Conservation (phyloP, 2,888 invertebrate genomes). For the Napeogenes sylphis region DNA sequence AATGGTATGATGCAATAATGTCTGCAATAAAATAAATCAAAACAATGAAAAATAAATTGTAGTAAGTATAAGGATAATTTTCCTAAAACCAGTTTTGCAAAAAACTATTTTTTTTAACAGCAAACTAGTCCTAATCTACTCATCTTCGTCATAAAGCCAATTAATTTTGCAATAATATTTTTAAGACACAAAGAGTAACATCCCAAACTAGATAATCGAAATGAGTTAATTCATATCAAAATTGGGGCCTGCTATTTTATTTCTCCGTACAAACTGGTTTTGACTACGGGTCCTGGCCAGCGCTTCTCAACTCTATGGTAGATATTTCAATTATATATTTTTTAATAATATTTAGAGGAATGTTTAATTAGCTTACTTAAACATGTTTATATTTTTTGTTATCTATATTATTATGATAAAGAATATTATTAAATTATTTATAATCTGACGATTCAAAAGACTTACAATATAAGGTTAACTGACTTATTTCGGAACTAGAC, state of each 20-base stretch:
- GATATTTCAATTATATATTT: background rate
- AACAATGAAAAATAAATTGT: no score
- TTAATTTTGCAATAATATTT: background rate
- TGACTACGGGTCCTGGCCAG: constrained; percentile 50
- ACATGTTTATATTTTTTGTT: no score
- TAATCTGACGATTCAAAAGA: no score
- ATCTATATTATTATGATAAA: no score
- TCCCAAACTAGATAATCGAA: constrained; percentile 35
- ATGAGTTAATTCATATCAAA: constrained; percentile 60
- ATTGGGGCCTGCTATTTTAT: constrained; percentile 52
- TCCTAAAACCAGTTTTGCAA: no score
- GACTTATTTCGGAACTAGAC: no score
- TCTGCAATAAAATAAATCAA: background rate
- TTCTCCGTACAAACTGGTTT: constrained; percentile 62
- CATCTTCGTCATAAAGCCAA: background rate
- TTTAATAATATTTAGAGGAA: background rate
- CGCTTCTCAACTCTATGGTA: constrained; percentile 46
- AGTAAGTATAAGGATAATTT: no score
- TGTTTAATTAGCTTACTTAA: no score
- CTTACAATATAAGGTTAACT: no score
- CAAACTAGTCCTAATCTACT: no score
- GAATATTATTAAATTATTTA: no score
- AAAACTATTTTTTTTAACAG: no score
- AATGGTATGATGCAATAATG: background rate
- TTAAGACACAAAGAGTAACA: constrained; percentile 5